Conservation (phyloP, 2,888 invertebrate species). For the Lasioglossum leucozonium region DNA sequence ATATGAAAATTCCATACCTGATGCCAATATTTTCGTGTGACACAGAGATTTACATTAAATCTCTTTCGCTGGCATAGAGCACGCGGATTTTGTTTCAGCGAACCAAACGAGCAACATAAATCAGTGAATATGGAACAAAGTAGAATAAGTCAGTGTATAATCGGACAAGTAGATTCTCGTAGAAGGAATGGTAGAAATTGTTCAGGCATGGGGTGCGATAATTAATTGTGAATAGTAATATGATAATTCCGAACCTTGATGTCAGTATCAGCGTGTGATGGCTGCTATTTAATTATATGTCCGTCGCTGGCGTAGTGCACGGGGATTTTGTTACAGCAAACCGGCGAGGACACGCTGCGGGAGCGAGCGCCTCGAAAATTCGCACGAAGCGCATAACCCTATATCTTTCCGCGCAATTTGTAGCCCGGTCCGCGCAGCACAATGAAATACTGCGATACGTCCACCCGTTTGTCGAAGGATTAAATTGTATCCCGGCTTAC, state of each 20-base stretch:
- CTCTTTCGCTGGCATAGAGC: not conserved
- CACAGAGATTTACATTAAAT: not conserved
- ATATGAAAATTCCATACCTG: not conserved
- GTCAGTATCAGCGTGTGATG: not conserved
- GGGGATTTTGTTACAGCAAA: not conserved
- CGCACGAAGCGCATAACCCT: not conserved
- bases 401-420: slow-evolving; percentile 32
- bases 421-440: not conserved
- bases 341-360: not conserved
- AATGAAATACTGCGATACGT: slow-evolving; percentile 39
- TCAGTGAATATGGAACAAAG: not conserved
- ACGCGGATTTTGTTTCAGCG: not conserved
- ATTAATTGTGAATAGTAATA: not conserved
- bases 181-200: not conserved
- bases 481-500: slow-evolving; percentile 40
- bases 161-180: not conserved
- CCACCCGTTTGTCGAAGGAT: slow-evolving; percentile 47
- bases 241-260: not conserved
- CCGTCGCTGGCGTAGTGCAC: not conserved
- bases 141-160: not conserved
- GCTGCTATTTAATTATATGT: not conserved
- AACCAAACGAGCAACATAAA: too few species aligned
- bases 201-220: not conserved
- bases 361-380: slow-evolving; percentile 23
- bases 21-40: not conserved